Evolutionary conservation across 2,888 invertebrate species (phyloP).

Genomic region (Anagyrus pseudococci): DNA sequence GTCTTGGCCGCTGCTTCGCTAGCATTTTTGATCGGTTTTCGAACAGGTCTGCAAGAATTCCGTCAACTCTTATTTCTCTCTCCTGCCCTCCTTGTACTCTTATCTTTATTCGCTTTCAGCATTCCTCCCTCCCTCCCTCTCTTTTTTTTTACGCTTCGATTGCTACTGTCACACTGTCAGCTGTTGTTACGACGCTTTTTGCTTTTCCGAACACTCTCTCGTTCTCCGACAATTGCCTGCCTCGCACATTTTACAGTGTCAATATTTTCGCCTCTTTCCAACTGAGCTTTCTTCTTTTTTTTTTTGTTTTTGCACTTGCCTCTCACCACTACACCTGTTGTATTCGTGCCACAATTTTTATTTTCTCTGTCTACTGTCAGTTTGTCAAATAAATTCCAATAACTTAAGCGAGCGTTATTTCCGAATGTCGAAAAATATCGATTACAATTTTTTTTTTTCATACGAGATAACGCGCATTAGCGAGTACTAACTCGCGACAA

Average conservation of each 20-base stretch:
- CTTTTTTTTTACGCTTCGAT: neutral
- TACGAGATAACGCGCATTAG: neutral
- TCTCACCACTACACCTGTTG: no score
- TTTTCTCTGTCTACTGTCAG: no score
- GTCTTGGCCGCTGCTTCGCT: slow-evolving; percentile 63
- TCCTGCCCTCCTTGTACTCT: neutral
- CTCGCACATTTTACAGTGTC: no score
- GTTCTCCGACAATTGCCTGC: no score
- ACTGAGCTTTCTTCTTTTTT: no score
- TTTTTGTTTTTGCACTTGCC: no score
- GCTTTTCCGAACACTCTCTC: neutral
- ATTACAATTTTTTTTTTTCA: neutral
- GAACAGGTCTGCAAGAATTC: slow-evolving; percentile 49
- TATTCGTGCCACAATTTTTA: no score
- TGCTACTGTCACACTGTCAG: neutral
- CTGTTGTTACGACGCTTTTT: neutral
- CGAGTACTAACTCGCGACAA: neutral
- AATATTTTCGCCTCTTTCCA: no score
- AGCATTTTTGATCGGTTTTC: slow-evolving; percentile 50
- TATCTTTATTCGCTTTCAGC: neutral
- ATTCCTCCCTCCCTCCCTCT: neutral
- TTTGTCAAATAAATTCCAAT: no score
- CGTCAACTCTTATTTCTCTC: neutral
- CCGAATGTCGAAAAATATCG: no score
- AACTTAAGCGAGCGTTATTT: no score